These are phyloP conservation scores for Beris chalybata DNA, from an alignment of 2,888 invertebrate genomes.

Conservation along the genomic window DNA sequence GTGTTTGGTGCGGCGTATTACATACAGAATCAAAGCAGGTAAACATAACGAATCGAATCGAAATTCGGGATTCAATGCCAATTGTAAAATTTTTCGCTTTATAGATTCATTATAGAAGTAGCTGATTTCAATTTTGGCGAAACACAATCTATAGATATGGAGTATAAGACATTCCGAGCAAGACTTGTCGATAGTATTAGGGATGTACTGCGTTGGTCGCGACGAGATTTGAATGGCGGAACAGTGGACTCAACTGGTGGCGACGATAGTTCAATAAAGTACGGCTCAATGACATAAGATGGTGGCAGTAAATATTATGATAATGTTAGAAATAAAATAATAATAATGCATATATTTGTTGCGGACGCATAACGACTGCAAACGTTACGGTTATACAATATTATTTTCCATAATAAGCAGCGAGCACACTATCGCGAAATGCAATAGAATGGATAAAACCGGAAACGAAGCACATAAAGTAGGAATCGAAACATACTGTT, in stretches of 20 bases:
- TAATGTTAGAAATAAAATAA: conserved; percentile 12
- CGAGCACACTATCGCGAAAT: no score
- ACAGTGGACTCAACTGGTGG: conserved; percentile 45
- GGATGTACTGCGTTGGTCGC: conserved; percentile 59
- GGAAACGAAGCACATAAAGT: no score
- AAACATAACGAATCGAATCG: conserved; percentile 38
- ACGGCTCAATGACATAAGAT: conserved; percentile 45
- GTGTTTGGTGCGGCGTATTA: conserved; percentile 88
- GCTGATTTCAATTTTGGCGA: conserved; percentile 90
- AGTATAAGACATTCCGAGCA: conserved; percentile 85
- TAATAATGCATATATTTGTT: not conserved
- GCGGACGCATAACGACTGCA: conserved; percentile 22
- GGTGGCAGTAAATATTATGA: conserved; percentile 4
- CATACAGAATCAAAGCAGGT: conserved; percentile 78
- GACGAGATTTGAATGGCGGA: conserved; percentile 42
- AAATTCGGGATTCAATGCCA: not conserved
- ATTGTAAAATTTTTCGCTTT: conserved; percentile 40
- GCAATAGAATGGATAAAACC: no score
- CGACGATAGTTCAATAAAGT: conserved; percentile 43
- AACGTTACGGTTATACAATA: not conserved
- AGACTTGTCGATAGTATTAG: conserved; percentile 77
- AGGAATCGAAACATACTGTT: no score
- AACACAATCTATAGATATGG: conserved; percentile 71
- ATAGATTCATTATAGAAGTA: conserved; percentile 79
- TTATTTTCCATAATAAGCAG: no score